Base-by-base conservation (phyloP, 2,797 vertebrate species). In the Telmatherina bonti region DNA sequence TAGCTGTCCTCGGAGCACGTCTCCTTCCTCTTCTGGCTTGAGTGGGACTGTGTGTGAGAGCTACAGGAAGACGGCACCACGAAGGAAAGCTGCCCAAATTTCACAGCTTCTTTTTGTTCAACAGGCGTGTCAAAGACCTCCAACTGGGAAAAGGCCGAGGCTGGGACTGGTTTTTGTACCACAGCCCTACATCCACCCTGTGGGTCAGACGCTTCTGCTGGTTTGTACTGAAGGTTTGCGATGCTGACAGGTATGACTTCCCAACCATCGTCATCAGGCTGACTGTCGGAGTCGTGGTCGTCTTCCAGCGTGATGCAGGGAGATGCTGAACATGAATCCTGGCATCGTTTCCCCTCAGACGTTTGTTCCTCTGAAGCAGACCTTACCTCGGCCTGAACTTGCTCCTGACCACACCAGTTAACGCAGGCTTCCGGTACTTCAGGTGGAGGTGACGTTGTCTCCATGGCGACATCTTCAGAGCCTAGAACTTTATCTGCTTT, bases 71-170 rank as follows among this genome's bases (percentile, higher is more conserved):
- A 52, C 4, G 49, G 10, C 1, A 24, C 11, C 10, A 52, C 49
- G 10, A 52, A 52, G 22, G 22, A 52, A 26, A 52, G 49, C 10
- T 52, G 49, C 4, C 45, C 43, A 24, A 11, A 51, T 9, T 53
- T 26, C 13, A 0, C 2, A 9, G 31, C 31, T 29, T 64, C 18
- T 15, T 26, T 31, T 54, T 29, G 3, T 20, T 54, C 1, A 64
- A 61, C 84, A 1, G 26, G 0, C 1, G 81, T 79, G 1, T 85
- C 84, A 74, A 74, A 83, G 24, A 67, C 58, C 1, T 74, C 62
- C 0, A 90, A 9, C 1, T 6, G 1, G 0, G 10, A 22, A 12
- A 26, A 59, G 5, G 2, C 7, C 36, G 57, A 33, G 33, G 24
- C 43, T 22, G 4, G 15, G 9, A 1, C 15, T 12, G 22, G 27